Conservation (phyloP, 1,140 invertebrate genomes). For the Papilio helenus region DNA sequence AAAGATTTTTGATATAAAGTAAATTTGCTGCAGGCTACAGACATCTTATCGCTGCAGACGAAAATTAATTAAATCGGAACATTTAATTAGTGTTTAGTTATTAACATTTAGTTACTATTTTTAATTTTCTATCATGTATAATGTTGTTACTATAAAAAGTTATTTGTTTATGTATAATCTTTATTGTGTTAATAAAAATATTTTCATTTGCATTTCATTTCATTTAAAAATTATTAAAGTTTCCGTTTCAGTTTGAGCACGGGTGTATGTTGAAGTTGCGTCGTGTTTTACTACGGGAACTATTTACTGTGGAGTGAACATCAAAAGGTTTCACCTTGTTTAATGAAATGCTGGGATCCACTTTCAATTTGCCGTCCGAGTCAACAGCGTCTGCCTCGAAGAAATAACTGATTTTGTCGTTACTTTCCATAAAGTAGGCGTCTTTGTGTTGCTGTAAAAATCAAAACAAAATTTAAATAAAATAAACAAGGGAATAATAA, state of each 20-base stretch:
- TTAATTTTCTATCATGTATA: no score
- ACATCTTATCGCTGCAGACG: background rate
- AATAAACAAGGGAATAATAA: background rate
- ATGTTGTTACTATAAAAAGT: no score
- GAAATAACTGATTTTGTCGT: slow-evolving; percentile 96
- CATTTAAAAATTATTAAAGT: slow-evolving; percentile 4
- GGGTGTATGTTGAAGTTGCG: background rate
- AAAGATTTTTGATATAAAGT: no score
- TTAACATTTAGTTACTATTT: no score
- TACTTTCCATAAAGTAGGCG: slow-evolving; percentile 95
- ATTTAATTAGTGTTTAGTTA: no score
- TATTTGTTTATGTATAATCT: no score
- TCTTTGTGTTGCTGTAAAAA: slow-evolving; percentile 85
- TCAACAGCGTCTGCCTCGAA: slow-evolving; percentile 94
- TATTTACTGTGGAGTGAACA: slow-evolving; percentile 14
- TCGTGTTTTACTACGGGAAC: background rate
- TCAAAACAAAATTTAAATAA: slow-evolving; percentile 38
- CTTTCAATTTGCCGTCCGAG: slow-evolving; percentile 88
- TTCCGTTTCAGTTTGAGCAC: background rate
- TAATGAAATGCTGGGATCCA: slow-evolving; percentile 84
- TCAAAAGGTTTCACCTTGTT: slow-evolving; percentile 63
- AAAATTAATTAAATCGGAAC: slow-evolving; percentile 2
- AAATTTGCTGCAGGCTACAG: background rate
- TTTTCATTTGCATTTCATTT: no score
- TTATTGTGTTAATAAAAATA: no score